Conservation (phyloP, 2,888 invertebrate species). For the Agelastica alni region DNA sequence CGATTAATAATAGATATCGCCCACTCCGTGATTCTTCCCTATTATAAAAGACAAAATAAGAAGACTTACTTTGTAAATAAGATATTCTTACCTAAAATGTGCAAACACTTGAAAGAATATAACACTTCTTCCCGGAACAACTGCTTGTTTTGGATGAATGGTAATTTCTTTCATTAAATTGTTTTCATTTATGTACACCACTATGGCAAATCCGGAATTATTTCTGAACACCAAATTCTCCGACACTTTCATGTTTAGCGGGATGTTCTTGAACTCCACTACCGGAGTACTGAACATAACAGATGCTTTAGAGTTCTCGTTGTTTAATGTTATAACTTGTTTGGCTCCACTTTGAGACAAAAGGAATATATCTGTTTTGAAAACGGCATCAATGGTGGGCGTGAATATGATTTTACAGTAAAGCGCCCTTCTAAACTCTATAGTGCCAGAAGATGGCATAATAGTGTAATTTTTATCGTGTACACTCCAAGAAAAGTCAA, state of each 20-base stretch:
- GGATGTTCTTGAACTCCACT: constrained; percentile 48
- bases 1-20: no score
- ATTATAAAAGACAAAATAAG: no score
- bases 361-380: constrained; percentile 46
- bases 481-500: constrained; percentile 59
- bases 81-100: constrained; percentile 10
- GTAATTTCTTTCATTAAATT: constrained; percentile 33
- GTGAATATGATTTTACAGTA: constrained; percentile 55
- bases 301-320: constrained; percentile 22
- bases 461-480: constrained; percentile 57
- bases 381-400: constrained; percentile 39
- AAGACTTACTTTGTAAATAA: not conserved
- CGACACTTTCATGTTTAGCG: constrained; percentile 48
- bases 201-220: constrained; percentile 33
- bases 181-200: constrained; percentile 37
- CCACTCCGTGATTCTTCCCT: no score
- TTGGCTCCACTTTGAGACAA: constrained; percentile 48
- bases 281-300: constrained; percentile 31
- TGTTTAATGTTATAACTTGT: constrained; percentile 34
- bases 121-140: constrained; percentile 39
- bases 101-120: constrained; percentile 39
- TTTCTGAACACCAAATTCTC: constrained; percentile 40
- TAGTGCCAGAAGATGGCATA: constrained; percentile 59
- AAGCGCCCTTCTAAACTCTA: constrained; percentile 60
- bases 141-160: constrained; percentile 40